Conservation (phyloP, 2,797 vertebrate genomes). For the Adelosebastes latens region DNA sequence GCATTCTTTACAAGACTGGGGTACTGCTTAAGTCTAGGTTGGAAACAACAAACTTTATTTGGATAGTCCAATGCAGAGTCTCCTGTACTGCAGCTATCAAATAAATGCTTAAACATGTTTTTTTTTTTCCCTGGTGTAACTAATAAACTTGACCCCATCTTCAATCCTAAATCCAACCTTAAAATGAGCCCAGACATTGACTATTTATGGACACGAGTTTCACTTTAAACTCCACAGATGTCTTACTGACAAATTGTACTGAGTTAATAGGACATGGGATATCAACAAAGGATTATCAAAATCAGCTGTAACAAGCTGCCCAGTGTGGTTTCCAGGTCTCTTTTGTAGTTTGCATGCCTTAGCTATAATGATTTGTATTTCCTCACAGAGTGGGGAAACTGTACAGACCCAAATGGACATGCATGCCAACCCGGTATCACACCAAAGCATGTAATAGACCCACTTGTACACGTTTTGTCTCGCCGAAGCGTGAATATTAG, state of each 20-base stretch:
- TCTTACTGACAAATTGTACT: background rate
- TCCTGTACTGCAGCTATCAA: background rate
- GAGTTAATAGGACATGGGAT: conserved; percentile 16
- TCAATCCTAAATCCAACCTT: background rate
- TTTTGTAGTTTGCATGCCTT: conserved; percentile 23
- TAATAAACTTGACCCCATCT: background rate
- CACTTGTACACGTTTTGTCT: no score
- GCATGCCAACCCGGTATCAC: background rate
- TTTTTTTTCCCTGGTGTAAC: background rate
- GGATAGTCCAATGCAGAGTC: background rate
- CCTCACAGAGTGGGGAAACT: background rate
- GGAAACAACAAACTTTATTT: background rate
- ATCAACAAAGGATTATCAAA: conserved; percentile 48
- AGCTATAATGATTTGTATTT: conserved; percentile 25
- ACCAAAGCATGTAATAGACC: background rate
- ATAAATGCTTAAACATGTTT: background rate
- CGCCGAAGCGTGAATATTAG: no score
- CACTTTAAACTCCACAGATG: conserved; percentile 5
- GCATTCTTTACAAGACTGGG: conserved; percentile 39
- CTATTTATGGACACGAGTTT: background rate
- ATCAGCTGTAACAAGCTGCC: conserved; percentile 37
- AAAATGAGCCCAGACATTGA: background rate
- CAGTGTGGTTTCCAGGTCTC: conserved; percentile 11
- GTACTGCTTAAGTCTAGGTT: background rate
- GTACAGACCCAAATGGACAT: background rate